These are phyloP conservation scores for Spongia lamella DNA, from an alignment of 37 sponge, comb jelly and placozoan genomes.

Conservation along the genomic window DNA sequence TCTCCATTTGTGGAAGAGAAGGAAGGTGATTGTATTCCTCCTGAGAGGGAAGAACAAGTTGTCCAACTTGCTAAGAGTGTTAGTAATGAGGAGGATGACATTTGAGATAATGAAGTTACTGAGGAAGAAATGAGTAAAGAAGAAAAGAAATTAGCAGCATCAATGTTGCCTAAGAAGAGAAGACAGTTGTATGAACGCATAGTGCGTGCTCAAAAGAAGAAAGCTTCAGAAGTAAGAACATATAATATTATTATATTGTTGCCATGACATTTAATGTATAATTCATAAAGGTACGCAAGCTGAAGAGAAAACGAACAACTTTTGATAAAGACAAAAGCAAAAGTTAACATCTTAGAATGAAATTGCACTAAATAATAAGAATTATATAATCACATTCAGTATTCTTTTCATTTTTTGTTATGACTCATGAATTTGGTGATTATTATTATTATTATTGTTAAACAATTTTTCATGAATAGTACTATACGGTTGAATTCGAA, in stretches of 20 bases:
- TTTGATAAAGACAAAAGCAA: too few relatives aligned
- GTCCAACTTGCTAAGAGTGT: too few relatives aligned
- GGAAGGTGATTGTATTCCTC: slow-evolving; percentile 86
- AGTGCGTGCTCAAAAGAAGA: slow-evolving; percentile 66
- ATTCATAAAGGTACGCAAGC: too few relatives aligned
- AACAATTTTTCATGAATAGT: too few relatives aligned
- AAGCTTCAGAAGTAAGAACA: slow-evolving; percentile 63
- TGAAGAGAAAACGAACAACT: too few relatives aligned
- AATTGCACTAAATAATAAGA: not conserved
- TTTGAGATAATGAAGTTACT: slow-evolving; percentile 20
- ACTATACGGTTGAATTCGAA: too few relatives aligned
- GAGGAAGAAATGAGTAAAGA: slow-evolving; percentile 33
- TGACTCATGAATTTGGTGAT: too few relatives aligned
- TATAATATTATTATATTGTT: too few relatives aligned
- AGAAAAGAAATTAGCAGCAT: slow-evolving; percentile 80
- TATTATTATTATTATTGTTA: too few relatives aligned
- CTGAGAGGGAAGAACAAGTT: slow-evolving; percentile 56
- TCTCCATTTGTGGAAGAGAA: slow-evolving; percentile 92
- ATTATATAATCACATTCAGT: too few relatives aligned
- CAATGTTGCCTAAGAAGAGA: slow-evolving; percentile 93
- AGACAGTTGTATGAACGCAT: slow-evolving; percentile 86
- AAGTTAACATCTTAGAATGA: not conserved
- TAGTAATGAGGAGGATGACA: too few relatives aligned
- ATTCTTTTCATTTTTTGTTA: too few relatives aligned
- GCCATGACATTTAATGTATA: not conserved